Evolutionary conservation across 2,113 vertebrate species (phyloP).

Genomic region (Seriola quinqueradiata): DNA sequence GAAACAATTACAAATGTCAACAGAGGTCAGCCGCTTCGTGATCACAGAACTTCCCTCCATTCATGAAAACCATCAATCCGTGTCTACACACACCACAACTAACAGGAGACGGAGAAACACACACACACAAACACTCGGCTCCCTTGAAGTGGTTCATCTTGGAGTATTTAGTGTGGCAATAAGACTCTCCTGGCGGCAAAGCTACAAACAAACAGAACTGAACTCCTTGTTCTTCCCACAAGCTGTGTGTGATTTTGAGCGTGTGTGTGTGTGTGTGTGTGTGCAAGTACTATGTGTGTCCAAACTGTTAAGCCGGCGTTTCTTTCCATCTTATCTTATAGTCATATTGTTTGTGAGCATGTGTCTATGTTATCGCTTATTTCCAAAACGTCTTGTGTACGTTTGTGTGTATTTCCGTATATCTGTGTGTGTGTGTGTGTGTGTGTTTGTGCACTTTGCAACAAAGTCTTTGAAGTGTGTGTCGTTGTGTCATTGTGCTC

Average conservation of each 20-base stretch:
- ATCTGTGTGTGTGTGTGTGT: background rate
- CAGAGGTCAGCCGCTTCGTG: background rate
- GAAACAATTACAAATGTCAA: background rate
- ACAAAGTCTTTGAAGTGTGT: constrained; percentile 37
- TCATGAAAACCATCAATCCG: constrained; percentile 42
- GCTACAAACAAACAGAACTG: constrained; percentile 57
- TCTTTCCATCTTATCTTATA: constrained; percentile 10
- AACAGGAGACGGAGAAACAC: background rate
- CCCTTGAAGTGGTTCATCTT: constrained; percentile 55
- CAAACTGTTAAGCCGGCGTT: background rate
- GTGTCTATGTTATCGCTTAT: constrained; percentile 11
- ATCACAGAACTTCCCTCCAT: constrained; percentile 18
- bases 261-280: constrained; percentile 41
- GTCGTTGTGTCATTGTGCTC: background rate
- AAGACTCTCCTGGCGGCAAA: constrained; percentile 51
- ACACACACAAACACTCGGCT: constrained; percentile 19
- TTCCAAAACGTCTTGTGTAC: background rate
- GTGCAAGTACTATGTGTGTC: constrained; percentile 16
- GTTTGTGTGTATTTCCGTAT: constrained; percentile 1
- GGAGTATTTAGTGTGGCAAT: constrained; percentile 52
- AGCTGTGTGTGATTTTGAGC: constrained; percentile 28
- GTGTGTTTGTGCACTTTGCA: background rate
- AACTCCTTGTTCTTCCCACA: constrained; percentile 41
- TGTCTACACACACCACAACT: constrained; percentile 5
- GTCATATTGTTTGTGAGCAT: background rate